Evolutionary conservation across 2,797 vertebrate species (phyloP), one percentile per base, ranked within the genome.

Genomic region (Coregonus ussuriensis): DNA sequence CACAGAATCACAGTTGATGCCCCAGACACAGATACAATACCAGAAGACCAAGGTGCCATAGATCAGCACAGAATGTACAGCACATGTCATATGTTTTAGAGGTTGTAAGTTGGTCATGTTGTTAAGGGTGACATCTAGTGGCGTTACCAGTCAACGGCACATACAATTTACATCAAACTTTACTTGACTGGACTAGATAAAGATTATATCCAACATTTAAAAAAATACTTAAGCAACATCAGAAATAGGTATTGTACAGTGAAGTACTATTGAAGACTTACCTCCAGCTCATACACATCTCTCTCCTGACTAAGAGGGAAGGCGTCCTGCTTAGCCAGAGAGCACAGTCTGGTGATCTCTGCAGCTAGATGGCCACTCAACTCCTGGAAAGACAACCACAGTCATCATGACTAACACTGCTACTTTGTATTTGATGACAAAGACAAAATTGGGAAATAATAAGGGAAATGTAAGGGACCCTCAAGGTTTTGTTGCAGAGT

Each of bases 251-350:
- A 35, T 37, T 14, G 31, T 21, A 5, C 15, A 72, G 21, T 73
- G 4, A 11, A 63, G 35, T 18, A 41, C 7, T 18, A n/a, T 5
- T 59, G 7, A 15, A 21, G 13, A 63, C 1, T 4, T 37, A 93
- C 94, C 93, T 94, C 90, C 83, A 93, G 82, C 52, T 94, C 89
- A n/a, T 91, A 94, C 59, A 74, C 51, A 18, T 88, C 84, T 79
- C 83, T 87, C 4, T 81, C 80, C 74, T 81, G 90, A 41, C 81
- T 69, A 71, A 87, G 78, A 2, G 79, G 80, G 83, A 77, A 77
- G 0, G 63, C 65, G 3, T 90, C 88, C 72, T 87, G 87, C 67
- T 89, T 88, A 4, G 87, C 89, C 75, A 89, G 80, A 1, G 89
- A 88, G 35, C 89, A 87, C 41, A 93, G 81, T 67, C 88, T 88